These are phyloP conservation scores for Cordilura impudica DNA, from an alignment of 2,888 invertebrate species.

Conservation along the genomic window DNA sequence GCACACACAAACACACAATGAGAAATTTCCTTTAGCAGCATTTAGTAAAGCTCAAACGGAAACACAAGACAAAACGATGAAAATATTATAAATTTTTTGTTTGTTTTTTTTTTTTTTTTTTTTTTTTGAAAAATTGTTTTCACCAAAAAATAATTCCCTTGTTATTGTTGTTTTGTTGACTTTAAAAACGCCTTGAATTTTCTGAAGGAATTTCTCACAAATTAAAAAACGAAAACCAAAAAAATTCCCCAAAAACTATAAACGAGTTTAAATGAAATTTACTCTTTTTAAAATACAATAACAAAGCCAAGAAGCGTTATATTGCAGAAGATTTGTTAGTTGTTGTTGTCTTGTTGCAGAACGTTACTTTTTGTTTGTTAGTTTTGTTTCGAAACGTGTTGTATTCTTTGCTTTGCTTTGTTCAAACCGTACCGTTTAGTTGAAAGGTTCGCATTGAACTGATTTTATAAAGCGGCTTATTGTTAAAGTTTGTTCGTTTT, in stretches of 20 bases:
- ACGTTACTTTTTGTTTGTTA: neutral
- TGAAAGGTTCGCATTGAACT: slow-evolving; percentile 52
- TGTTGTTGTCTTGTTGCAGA: neutral
- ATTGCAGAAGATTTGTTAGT: neutral
- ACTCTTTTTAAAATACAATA: neutral
- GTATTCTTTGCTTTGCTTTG: neutral
- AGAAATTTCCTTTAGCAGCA: neutral
- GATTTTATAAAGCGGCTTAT: slow-evolving; percentile 26
- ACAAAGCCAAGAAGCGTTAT: neutral
- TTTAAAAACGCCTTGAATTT: neutral
- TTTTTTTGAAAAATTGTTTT: no score
- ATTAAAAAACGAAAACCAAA: no score
- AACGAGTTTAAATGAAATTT: neutral
- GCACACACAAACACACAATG: neutral
- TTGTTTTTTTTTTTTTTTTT: neutral
- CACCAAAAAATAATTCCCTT: neutral
- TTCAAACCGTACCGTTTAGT: slow-evolving; percentile 27
- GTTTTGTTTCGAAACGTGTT: neutral
- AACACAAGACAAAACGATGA: no score
- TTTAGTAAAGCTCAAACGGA: neutral
- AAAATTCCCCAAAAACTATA: neutral
- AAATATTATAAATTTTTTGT: neutral
- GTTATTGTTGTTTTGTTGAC: neutral
- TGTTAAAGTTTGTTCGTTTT: slow-evolving; percentile 29
- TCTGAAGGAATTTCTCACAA: no score